Evolutionary conservation across 92 coral and sea anemone genomes (phyloP).

Genomic region (Desmophyllum pertusum): DNA sequence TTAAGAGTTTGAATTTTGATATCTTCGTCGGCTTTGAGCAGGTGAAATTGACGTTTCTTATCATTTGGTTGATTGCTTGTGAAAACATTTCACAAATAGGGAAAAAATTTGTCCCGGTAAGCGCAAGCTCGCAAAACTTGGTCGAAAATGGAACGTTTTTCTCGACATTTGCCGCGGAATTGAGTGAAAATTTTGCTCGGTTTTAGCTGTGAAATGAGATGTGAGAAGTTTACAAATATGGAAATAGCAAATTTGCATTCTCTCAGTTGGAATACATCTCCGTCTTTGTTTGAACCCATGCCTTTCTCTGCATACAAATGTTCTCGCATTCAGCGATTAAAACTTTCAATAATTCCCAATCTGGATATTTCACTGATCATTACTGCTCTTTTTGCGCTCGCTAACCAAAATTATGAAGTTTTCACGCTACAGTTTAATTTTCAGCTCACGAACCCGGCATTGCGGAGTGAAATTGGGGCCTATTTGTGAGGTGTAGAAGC

Average conservation of each 20-base stretch:
- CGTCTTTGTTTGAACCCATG: conserved; percentile 32
- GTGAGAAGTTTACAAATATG: conserved; percentile 60
- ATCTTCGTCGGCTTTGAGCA: conserved; percentile 40
- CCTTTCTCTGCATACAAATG: conserved; percentile 43
- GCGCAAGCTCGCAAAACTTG: not conserved
- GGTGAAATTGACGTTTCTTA: conserved; percentile 43
- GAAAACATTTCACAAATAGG: conserved; percentile 45
- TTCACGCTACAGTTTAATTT: conserved; percentile 27
- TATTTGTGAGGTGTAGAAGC: conserved; percentile 18
- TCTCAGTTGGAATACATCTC: conserved; percentile 49
- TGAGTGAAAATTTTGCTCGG: not conserved
- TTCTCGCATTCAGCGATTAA: conserved; percentile 16
- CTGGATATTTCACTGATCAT: conserved; percentile 17
- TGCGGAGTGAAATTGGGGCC: not conserved
- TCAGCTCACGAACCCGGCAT: not conserved
- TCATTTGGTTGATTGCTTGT: conserved; percentile 34
- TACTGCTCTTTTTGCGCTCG: conserved; percentile 34
- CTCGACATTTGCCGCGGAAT: not conserved
- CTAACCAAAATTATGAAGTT: conserved; percentile 1
- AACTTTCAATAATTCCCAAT: conserved; percentile 30
- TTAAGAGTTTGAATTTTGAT: conserved; percentile 71
- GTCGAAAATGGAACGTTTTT: conserved; percentile 4
- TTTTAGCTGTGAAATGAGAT: conserved; percentile 24
- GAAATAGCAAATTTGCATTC: conserved; percentile 65
- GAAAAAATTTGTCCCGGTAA: conserved; percentile 1